phyloP scores from a whole-genome alignment of 2,113 vertebrate species.

The Pterocles orientalis region DNA sequence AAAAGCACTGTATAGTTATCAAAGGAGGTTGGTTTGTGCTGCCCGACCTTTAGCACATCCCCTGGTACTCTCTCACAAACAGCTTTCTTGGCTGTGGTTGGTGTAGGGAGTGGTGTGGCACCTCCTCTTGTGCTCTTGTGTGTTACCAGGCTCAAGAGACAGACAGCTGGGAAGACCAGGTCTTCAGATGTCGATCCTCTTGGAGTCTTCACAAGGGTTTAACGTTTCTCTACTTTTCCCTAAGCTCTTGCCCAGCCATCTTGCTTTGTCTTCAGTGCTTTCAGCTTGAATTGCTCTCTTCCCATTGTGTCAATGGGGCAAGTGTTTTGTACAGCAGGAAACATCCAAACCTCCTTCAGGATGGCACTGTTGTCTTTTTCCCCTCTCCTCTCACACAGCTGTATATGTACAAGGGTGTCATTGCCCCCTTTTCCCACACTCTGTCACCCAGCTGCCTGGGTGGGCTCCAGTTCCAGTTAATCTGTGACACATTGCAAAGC shows the following conservation, averaged over 20 bases:
- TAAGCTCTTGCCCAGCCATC: not conserved
- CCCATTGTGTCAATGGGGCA: not conserved
- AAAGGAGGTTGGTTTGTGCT: not conserved
- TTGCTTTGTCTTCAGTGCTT: not conserved
- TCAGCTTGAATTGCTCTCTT: not conserved
- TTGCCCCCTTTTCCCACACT: not conserved
- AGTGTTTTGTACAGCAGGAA: not conserved
- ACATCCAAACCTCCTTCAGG: not conserved
- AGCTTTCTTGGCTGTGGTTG: not conserved
- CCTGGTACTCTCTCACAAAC: not conserved
- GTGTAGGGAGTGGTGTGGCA: not conserved
- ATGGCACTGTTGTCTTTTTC: rapidly evolving
- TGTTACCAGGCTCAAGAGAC: not conserved
- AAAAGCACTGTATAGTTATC: not conserved
- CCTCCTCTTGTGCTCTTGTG: not conserved
- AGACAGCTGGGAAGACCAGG: not conserved
- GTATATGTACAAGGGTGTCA: not conserved
- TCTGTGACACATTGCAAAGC: not conserved
- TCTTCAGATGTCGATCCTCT: not conserved
- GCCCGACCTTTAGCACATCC: not conserved
- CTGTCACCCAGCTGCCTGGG: not conserved
- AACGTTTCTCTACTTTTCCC: not conserved
- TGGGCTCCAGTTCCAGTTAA: not conserved
- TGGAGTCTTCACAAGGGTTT: not conserved
- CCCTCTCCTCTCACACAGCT: not conserved